A percentile compares a stretch with the other conserved stretches of the same genome.
These are phyloP conservation scores for Microplitis demolitor DNA, from an alignment of 1,140 invertebrate genomes.

Conservation along the genomic window DNA sequence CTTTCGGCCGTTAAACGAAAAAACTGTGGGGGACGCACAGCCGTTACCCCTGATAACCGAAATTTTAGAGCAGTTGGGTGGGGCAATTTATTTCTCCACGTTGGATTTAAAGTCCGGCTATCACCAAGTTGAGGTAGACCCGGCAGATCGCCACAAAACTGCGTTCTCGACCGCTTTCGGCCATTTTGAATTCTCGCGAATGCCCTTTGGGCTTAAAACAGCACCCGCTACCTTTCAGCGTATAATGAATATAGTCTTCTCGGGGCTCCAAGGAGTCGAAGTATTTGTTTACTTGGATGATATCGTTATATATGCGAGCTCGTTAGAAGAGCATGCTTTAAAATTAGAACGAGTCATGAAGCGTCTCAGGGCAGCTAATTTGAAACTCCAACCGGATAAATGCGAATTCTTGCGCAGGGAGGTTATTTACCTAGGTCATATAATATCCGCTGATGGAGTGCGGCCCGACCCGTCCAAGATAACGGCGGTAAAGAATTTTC, in stretches of 20 bases:
- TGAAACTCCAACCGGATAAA: no score
- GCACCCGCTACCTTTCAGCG: slow-evolving; percentile 1
- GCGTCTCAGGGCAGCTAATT: no score
- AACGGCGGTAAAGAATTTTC: not conserved
- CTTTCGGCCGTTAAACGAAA: not conserved
- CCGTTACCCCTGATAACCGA: not conserved
- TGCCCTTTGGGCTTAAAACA: slow-evolving; percentile 3
- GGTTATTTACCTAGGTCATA: no score
- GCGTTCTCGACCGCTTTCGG: not conserved
- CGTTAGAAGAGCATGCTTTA: no score
- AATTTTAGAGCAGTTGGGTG: not conserved
- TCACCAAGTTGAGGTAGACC: not conserved
- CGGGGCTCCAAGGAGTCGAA: not conserved
- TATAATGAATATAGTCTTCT: not conserved
- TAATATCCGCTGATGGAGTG: no score
- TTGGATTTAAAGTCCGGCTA: not conserved
- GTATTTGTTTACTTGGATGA: not conserved
- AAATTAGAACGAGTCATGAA: no score
- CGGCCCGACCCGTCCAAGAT: no score
- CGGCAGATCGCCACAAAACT: not conserved
- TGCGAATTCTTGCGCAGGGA: no score
- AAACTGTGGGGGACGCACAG: not conserved
- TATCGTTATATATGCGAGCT: no score
- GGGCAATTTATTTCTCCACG: not conserved
- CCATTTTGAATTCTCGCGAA: not conserved